A percentile compares a stretch with the other conserved stretches of the same genome.
These are phyloP conservation scores for Petrolisthes cinctipes DNA, from an alignment of 2,888 invertebrate genomes.

Conservation along the genomic window DNA sequence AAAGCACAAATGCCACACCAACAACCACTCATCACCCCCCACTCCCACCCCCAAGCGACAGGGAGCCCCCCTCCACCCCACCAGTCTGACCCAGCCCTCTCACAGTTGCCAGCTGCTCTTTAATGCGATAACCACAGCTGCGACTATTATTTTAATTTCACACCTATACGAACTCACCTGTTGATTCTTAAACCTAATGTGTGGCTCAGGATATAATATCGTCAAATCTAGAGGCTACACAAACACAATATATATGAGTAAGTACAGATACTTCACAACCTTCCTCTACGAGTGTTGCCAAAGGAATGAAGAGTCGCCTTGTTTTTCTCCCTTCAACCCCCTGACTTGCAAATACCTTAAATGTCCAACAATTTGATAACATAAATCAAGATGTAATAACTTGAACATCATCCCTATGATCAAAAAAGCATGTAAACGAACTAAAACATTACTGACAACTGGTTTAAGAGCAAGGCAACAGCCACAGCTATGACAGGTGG, in stretches of 20 bases:
- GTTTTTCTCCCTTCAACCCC: conserved; percentile 16
- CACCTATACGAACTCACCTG: too few species aligned
- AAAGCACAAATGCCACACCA: background rate
- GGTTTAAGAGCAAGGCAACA: background rate
- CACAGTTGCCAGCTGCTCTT: conserved; percentile 27
- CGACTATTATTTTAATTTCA: background rate
- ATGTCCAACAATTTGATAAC: background rate
- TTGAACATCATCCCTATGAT: too few species aligned
- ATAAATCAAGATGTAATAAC: too few species aligned
- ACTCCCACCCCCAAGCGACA: conserved; percentile 48
- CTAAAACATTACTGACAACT: too few species aligned
- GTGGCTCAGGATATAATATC: too few species aligned
- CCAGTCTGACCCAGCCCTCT: conserved; percentile 32
- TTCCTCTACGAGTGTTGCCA: conserved; percentile 18
- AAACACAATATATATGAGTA: too few species aligned
- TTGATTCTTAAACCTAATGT: too few species aligned
- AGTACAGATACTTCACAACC: background rate
- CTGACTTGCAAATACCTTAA: conserved; percentile 23
- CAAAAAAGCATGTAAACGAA: too few species aligned
- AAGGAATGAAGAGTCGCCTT: background rate
- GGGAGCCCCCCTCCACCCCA: conserved; percentile 3
- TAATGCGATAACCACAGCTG: background rate
- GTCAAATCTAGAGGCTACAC: too few species aligned
- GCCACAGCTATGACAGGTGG: conserved; percentile 42
- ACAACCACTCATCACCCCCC: conserved; percentile 13